Evolutionary conservation across 2,113 vertebrate species (phyloP).

Genomic region (Hemicordylus capensis): DNA sequence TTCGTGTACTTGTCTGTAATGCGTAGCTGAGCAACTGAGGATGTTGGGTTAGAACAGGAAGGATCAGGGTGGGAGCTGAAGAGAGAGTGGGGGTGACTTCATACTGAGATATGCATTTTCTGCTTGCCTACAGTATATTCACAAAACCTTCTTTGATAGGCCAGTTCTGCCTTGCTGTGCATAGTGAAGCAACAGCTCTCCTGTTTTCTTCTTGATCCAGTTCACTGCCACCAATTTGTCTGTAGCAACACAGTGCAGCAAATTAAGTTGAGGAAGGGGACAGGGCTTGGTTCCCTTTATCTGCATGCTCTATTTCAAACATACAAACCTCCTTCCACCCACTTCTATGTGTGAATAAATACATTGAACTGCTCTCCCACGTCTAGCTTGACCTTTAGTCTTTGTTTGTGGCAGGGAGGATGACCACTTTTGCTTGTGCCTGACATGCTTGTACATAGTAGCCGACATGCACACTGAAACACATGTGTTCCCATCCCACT

Average conservation of each 20-base stretch:
- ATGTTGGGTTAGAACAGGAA: not conserved
- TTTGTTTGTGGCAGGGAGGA: not conserved
- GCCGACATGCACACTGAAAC: no score
- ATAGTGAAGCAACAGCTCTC: not conserved
- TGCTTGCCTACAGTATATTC: not conserved
- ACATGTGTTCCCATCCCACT: no score
- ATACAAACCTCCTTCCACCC: not conserved
- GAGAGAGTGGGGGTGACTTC: not conserved
- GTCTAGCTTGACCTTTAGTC: no score
- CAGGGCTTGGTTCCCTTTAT: not conserved
- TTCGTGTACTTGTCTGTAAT: not conserved
- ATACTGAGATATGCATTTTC: not conserved
- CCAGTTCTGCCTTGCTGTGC: not conserved
- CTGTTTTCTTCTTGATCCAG: not conserved
- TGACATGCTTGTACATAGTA: not conserved
- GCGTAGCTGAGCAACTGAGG: not conserved
- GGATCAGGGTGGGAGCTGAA: not conserved
- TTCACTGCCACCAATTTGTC: not conserved
- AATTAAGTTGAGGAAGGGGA: not conserved
- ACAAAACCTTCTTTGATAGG: not conserved
- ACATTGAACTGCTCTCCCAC: no score
- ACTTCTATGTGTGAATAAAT: not conserved
- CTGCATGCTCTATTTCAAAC: no score
- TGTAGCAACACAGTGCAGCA: not conserved
- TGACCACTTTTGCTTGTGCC: not conserved